These are phyloP conservation scores for Mellivora capensis DNA, from an alignment of 2,113 vertebrate species.

Conservation along the genomic window DNA sequence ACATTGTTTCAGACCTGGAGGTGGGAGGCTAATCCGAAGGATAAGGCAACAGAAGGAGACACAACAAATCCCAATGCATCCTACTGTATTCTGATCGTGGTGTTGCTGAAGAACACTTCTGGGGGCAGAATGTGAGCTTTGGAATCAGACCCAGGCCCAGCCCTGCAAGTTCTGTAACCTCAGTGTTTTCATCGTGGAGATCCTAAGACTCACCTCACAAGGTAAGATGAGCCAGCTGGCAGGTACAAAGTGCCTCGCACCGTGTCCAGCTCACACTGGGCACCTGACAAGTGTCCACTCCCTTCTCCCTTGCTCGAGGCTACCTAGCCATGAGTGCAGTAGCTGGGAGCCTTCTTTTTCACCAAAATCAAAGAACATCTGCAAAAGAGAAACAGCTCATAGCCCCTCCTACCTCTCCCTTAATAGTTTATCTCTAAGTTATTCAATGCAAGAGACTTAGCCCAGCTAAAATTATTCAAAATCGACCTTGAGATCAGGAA, in stretches of 20 bases:
- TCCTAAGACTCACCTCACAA: background rate
- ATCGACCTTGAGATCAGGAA: slow-evolving; percentile 66
- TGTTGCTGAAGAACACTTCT: no score
- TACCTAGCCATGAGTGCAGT: background rate
- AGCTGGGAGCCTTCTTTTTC: background rate
- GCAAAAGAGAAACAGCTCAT: background rate
- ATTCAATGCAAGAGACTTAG: slow-evolving; percentile 47
- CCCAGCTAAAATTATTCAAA: slow-evolving; percentile 63
- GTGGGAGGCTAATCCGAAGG: background rate
- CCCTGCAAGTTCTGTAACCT: background rate
- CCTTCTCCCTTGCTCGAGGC: background rate
- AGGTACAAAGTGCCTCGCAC: no score
- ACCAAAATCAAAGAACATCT: background rate
- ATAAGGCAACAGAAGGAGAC: background rate
- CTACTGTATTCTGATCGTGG: fast-evolving
- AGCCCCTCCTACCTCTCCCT: background rate
- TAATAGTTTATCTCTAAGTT: background rate
- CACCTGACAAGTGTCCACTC: background rate
- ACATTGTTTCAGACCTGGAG: background rate
- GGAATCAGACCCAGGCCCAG: background rate
- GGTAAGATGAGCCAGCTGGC: fast-evolving
- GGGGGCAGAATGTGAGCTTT: background rate
- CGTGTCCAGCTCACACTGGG: fast-evolving
- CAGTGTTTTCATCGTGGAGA: background rate
- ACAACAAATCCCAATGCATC: fast-evolving